phyloP scores from a whole-genome alignment of 1,140 invertebrate genomes.

The Bombyx mandarina region DNA sequence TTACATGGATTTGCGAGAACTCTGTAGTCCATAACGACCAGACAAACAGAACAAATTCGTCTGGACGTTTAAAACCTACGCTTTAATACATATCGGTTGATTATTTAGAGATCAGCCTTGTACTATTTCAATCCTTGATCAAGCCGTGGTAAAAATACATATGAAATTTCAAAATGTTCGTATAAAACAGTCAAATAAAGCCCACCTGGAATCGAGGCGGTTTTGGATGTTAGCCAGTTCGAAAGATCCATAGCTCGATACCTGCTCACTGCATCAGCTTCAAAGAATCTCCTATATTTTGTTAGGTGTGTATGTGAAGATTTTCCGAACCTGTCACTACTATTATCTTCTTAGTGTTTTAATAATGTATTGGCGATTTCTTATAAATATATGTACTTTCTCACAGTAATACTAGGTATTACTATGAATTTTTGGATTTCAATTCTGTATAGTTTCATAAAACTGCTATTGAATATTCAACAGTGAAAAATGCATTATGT shows the following conservation, averaged over 20 bases:
- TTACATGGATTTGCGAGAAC: conserved; percentile 11
- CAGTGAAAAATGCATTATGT: conserved; percentile 1
- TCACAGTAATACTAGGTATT: no score
- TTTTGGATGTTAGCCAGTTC: conserved; percentile 31
- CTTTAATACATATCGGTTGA: conserved; percentile 25
- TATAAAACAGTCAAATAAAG: conserved; percentile 25
- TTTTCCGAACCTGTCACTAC: no score
- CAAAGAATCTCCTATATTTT: no score
- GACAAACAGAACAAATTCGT: neutral
- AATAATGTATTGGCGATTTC: no score
- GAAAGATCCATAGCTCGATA: conserved; percentile 7
- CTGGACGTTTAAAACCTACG: conserved; percentile 23
- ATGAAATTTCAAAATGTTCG: conserved; percentile 29
- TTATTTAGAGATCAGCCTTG: conserved; percentile 50
- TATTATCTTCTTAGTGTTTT: no score
- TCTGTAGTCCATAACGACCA: neutral
- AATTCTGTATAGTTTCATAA: no score
- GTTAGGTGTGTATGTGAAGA: no score
- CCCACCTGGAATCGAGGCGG: conserved; percentile 23
- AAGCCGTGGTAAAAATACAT: conserved; percentile 36
- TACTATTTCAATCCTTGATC: conserved; percentile 36
- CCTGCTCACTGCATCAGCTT: no score
- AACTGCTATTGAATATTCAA: neutral
- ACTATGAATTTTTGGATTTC: no score
- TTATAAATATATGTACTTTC: no score